Conservation (phyloP, 92 coral and sea anemone genomes). For the Phenganax subtilis region DNA sequence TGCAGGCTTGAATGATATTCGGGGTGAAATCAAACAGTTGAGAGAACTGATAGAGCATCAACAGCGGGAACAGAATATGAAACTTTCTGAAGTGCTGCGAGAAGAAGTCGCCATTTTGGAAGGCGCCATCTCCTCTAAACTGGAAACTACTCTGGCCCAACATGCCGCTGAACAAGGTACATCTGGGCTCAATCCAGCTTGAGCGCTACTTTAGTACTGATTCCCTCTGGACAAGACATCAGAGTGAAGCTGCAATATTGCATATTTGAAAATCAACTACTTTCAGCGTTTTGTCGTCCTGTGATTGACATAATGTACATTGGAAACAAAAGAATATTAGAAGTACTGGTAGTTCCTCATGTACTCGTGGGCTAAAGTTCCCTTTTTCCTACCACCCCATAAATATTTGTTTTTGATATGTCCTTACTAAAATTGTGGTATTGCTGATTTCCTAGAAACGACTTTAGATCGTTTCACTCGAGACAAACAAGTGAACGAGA, state of each 20-base stretch:
- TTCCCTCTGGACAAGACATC: no score
- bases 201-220: not conserved
- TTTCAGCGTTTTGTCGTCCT: no score
- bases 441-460: constrained; percentile 53
- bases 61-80: constrained; percentile 66
- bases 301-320: no score
- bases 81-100: constrained; percentile 51
- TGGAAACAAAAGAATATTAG: no score
- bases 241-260: no score
- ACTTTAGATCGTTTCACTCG: constrained; percentile 79
- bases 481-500: constrained; percentile 70
- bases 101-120: constrained; percentile 69
- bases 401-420: not conserved
- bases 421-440: not conserved
- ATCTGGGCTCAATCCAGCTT: constrained; percentile 14
- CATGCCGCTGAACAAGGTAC: constrained; percentile 79
- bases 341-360: no score
- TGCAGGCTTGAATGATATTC: constrained; percentile 59
- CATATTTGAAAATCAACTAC: no score
- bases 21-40: constrained; percentile 59
- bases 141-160: constrained; percentile 58
- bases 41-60: constrained; percentile 59
- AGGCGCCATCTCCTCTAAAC: constrained; percentile 55
- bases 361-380: no score
- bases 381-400: no score